Percentiles rank a stretch among this genome's conserved stretches.
phyloP scores from a whole-genome alignment of 2,113 vertebrate species.

The Odontophorus gujanensis region DNA sequence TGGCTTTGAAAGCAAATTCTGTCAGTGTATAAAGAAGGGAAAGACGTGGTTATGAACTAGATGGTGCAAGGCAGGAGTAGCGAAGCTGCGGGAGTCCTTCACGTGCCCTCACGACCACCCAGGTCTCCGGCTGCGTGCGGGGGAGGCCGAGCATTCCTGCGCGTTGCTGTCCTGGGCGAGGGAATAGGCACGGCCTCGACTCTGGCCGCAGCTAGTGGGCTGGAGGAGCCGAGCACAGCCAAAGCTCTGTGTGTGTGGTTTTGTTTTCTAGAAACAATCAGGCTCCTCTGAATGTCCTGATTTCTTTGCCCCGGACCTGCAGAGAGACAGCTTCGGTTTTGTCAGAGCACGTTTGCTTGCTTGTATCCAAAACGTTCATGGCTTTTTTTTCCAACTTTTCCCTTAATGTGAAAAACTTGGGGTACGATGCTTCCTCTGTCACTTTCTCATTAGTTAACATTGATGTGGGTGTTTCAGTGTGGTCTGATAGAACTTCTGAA shows the following conservation, averaged over 20 bases:
- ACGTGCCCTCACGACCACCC: not conserved
- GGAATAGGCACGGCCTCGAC: conserved; percentile 35
- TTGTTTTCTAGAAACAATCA: not conserved
- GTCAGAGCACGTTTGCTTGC: not conserved
- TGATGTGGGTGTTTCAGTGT: not conserved
- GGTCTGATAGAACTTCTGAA: not conserved
- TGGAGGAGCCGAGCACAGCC: not conserved
- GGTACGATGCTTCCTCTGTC: not conserved
- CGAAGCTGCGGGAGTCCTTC: not conserved
- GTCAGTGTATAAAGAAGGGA: not conserved
- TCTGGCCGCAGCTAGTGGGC: fast-evolving
- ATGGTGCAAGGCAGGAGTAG: not conserved
- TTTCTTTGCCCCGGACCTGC: not conserved
- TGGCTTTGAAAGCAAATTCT: not conserved
- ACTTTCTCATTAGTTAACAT: not conserved
- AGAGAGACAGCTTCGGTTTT: not conserved
- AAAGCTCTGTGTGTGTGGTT: not conserved
- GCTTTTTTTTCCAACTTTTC: not conserved
- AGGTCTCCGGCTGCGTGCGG: fast-evolving
- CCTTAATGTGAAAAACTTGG: not conserved
- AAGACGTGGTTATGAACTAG: not conserved
- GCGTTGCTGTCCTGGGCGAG: not conserved
- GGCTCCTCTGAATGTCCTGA: not conserved
- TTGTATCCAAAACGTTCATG: not conserved
- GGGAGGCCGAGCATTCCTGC: not conserved